Evolutionary conservation across 1,140 invertebrate genomes (phyloP).

Genomic region (Metopolophium dirhodum): DNA sequence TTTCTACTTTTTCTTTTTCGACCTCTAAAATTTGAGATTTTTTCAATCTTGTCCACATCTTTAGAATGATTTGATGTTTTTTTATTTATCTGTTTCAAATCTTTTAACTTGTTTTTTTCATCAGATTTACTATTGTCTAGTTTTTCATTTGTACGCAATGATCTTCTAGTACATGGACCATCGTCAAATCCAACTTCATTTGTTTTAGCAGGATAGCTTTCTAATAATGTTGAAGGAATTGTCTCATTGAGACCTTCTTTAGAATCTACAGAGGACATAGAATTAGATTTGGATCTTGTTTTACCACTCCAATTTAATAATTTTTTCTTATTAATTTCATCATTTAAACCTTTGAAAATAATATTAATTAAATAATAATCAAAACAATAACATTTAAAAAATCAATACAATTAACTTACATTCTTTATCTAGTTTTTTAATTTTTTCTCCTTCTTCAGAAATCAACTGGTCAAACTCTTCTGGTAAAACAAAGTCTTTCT

Average conservation of each 20-base stretch:
- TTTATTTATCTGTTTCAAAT: neutral
- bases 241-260: neutral
- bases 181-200: neutral
- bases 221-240: neutral
- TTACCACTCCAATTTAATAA: neutral
- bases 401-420: slow-evolving; percentile 9
- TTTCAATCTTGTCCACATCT: neutral
- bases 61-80: neutral
- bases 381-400: neutral
- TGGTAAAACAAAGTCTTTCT: neutral
- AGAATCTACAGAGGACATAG: neutral
- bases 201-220: neutral
- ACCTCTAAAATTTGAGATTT: neutral
- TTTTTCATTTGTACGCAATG: slow-evolving; percentile 38
- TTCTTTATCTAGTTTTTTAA: neutral
- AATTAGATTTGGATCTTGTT: slow-evolving; percentile 16
- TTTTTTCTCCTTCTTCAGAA: neutral
- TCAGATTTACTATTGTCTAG: neutral
- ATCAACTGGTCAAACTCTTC: neutral
- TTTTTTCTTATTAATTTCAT: slow-evolving; percentile 18
- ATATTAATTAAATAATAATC: neutral
- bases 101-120: neutral
- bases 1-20: slow-evolving; percentile 40
- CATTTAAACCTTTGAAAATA: slow-evolving; percentile 10
- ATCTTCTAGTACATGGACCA: slow-evolving; percentile 30